phyloP scores from a whole-genome alignment of 2,888 invertebrate genomes.

The Euproctis similis region DNA sequence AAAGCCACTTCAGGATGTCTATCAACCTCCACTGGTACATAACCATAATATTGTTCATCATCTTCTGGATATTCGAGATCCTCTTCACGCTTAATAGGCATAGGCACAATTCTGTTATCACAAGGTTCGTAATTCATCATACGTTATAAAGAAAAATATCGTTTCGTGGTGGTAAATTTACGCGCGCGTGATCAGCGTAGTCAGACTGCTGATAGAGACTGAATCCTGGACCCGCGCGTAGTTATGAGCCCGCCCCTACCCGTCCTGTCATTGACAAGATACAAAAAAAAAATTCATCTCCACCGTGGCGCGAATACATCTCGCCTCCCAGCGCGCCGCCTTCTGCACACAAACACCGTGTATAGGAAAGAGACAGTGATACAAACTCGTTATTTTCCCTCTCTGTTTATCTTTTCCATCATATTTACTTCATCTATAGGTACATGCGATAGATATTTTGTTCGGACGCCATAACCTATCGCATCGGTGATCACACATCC shows the following conservation, averaged over 20 bases:
- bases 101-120: slow-evolving; percentile 48
- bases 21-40: slow-evolving; percentile 52
- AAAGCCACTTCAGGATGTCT: slow-evolving; percentile 43
- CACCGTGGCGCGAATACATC: slow-evolving; percentile 33
- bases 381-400: slow-evolving; percentile 39
- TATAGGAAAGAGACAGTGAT: slow-evolving; percentile 44
- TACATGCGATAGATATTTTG: slow-evolving; percentile 29
- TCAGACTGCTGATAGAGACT: slow-evolving; percentile 44
- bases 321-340: slow-evolving; percentile 56
- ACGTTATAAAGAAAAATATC: slow-evolving; percentile 16
- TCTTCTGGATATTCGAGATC: slow-evolving; percentile 56
- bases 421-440: slow-evolving; percentile 55
- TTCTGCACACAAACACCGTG: slow-evolving; percentile 36
- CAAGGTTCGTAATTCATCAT: slow-evolving; percentile 60
- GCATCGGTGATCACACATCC: slow-evolving; percentile 57
- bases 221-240: slow-evolving; percentile 39
- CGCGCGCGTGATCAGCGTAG: slow-evolving; percentile 43
- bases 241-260: slow-evolving; percentile 56
- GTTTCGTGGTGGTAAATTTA: slow-evolving; percentile 28
- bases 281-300: slow-evolving; percentile 67
- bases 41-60: slow-evolving; percentile 57
- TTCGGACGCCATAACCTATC: slow-evolving; percentile 55
- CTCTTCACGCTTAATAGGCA: slow-evolving; percentile 61
- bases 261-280: slow-evolving; percentile 72
- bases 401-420: slow-evolving; percentile 69